These are phyloP conservation scores for Tetragnatha montana DNA, from an alignment of 2,888 invertebrate species.

Conservation along the genomic window DNA sequence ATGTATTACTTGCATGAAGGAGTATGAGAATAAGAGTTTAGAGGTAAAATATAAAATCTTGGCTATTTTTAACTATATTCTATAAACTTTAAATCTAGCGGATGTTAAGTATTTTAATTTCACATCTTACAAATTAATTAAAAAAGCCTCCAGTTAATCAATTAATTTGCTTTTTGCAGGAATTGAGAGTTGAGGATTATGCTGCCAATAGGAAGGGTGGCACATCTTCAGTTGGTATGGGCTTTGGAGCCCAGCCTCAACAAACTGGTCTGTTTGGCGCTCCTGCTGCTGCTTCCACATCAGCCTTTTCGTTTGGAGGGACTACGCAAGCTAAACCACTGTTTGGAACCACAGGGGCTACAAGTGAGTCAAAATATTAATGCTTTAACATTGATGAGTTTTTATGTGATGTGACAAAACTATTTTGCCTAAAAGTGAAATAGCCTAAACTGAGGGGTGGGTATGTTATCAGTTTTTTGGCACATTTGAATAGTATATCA, in stretches of 20 bases:
- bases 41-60: conserved; percentile 79
- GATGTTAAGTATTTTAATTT: no score
- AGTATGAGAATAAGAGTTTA: conserved; percentile 94
- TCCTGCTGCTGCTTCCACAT: conserved; percentile 67
- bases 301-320: conserved; percentile 73
- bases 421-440: no score
- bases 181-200: conserved; percentile 95
- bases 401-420: no score
- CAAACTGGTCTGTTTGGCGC: conserved; percentile 71
- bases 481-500: no score
- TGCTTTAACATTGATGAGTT: no score
- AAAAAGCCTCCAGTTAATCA: background rate
- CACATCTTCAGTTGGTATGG: conserved; percentile 72
- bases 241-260: conserved; percentile 40
- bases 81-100: background rate
- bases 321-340: conserved; percentile 79
- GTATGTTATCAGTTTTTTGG: no score
- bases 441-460: no score
- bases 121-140: no score
- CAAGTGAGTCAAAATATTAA: conserved; percentile 67
- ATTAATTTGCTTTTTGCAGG: conserved; percentile 76
- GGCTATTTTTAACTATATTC: background rate
- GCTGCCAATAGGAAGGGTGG: conserved; percentile 87
- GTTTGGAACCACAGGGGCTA: conserved; percentile 77
- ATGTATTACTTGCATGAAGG: conserved; percentile 99